Percentiles rank a stretch among this genome's conserved stretches.
Conservation (phyloP, 2,113 vertebrate species). For the Nycticebus coucang region DNA sequence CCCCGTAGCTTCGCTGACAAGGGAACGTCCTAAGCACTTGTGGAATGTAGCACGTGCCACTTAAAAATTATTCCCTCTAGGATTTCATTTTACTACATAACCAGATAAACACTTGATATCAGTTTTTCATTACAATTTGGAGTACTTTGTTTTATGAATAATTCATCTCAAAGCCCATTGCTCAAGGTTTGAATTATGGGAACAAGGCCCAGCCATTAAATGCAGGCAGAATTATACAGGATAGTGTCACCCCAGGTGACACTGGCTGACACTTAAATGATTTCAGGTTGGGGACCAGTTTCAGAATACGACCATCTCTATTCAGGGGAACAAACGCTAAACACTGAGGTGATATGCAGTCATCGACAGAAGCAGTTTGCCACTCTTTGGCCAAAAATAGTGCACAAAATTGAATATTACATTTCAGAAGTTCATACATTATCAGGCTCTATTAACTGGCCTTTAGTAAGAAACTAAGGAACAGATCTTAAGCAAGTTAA, state of each 20-base stretch:
- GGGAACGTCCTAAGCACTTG: neutral
- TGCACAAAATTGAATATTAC: neutral
- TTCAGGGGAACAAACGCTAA: neutral
- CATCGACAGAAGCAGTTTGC: neutral
- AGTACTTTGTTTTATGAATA: neutral
- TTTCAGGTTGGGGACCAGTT: neutral
- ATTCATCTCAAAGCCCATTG: neutral
- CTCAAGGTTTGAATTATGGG: neutral
- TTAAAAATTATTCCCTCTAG: neutral
- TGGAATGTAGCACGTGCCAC: neutral
- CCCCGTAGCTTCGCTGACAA: neutral
- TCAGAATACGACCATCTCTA: neutral
- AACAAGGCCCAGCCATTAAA: neutral
- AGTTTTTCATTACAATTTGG: neutral
- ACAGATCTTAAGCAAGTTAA: neutral
- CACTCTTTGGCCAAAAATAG: neutral
- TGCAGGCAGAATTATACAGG: neutral
- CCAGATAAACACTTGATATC: neutral
- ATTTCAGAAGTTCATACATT: neutral
- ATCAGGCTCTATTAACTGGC: neutral
- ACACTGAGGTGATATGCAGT: neutral
- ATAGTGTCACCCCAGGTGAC: neutral
- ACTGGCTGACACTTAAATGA: neutral
- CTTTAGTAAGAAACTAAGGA: neutral
- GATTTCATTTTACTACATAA: conserved; percentile 15